These are phyloP conservation scores for Lasioglossum villosulum DNA, from an alignment of 2,888 invertebrate species.

Conservation along the genomic window DNA sequence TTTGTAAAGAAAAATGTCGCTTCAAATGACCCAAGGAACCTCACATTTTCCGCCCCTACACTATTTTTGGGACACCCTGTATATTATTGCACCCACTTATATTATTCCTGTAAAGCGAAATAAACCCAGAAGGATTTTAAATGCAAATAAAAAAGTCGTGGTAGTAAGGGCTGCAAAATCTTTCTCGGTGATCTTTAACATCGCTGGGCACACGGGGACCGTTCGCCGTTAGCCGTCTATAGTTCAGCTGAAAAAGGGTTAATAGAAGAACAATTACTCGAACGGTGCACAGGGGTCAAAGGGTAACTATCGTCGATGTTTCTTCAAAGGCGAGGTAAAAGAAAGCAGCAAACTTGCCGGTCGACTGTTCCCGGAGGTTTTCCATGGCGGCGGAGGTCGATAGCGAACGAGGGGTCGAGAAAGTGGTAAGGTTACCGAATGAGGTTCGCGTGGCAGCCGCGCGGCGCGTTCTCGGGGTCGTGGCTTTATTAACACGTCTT, in stretches of 20 bases:
- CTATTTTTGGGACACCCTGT: too few species aligned
- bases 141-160: neutral
- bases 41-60: too few species aligned
- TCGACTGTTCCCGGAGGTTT: slow-evolving; percentile 55
- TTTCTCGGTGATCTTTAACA: neutral
- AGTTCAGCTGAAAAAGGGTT: neutral
- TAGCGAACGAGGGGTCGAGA: slow-evolving; percentile 26
- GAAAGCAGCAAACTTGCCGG: slow-evolving; percentile 29
- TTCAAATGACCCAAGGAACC: too few species aligned
- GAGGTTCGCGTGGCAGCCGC: slow-evolving; percentile 53
- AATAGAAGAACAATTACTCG: slow-evolving; percentile 6
- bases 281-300: neutral
- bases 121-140: too few species aligned
- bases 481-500: slow-evolving; percentile 77
- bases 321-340: slow-evolving; percentile 52
- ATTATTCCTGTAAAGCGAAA: too few species aligned
- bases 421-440: slow-evolving; percentile 59
- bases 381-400: slow-evolving; percentile 30
- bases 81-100: too few species aligned
- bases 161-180: neutral
- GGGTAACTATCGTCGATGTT: slow-evolving; percentile 39
- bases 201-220: neutral
- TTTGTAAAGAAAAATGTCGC: too few species aligned
- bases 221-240: neutral
- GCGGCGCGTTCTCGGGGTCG: slow-evolving; percentile 46